These are phyloP conservation scores for Neelides sp. DNA, from an alignment of 1,140 invertebrate genomes.

Conservation along the genomic window DNA sequence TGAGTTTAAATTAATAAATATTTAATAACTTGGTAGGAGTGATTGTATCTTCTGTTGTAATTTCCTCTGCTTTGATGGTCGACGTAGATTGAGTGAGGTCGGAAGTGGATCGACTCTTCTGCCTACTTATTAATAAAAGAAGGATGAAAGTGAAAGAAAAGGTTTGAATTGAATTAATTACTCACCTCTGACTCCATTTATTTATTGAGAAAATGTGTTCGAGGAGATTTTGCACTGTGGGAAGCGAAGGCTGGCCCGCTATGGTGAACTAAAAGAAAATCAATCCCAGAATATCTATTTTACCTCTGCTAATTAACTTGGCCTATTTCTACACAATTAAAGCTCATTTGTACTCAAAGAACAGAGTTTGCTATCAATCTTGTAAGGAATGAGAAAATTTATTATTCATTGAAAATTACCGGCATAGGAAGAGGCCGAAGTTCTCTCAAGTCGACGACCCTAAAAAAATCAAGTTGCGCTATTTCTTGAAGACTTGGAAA, in stretches of 20 bases:
- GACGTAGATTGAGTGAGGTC: no score
- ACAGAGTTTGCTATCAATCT: background rate
- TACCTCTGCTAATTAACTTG: background rate
- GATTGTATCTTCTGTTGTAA: background rate
- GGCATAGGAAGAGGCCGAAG: constrained; percentile 51
- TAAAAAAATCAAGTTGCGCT: constrained; percentile 64
- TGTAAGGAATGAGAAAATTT: background rate
- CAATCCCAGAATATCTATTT: background rate
- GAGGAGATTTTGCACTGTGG: no score
- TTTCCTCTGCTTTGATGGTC: no score
- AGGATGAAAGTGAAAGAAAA: no score
- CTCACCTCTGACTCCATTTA: no score
- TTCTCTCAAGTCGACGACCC: constrained; percentile 74
- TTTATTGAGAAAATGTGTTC: no score
- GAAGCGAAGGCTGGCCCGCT: no score
- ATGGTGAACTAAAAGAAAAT: background rate
- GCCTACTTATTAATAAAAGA: no score
- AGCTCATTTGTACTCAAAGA: background rate
- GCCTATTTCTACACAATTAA: background rate
- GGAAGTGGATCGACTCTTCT: no score
- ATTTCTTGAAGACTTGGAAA: constrained; percentile 63
- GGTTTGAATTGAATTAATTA: no score
- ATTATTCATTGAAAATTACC: constrained; percentile 33
- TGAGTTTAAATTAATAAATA: no score
- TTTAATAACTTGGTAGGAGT: background rate